Evolutionary conservation across 2,797 vertebrate genomes (phyloP), one percentile per base, ranked within the genome.

Genomic region (Thaleichthys pacificus): DNA sequence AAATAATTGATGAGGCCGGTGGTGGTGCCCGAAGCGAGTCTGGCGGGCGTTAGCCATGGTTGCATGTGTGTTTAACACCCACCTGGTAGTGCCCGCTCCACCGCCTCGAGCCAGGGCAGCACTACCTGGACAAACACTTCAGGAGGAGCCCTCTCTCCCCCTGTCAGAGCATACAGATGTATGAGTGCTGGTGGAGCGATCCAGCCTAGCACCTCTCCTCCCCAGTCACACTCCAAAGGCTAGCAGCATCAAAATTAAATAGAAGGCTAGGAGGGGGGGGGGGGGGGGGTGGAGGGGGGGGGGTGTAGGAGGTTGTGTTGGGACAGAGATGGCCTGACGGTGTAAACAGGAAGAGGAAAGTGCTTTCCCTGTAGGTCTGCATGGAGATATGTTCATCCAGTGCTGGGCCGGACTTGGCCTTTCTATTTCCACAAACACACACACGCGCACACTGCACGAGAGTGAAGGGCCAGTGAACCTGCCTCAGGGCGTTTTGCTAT

Each of bases 321-420:
- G 81, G 71, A 81, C 64, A 66, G 81, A 87, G 85, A 89, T 89
- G 83, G 86, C 82, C 81, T 42, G 38, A 7, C 87, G 89, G 82
- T 92, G 80, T 93, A 93, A 95, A 93, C 86, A 91, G 85, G 83
- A 83, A 65, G 15, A 35, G 49, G 62, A 75, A 85, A 84, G 84
- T 86, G 72, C 30, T 76, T 78, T 85, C 73, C 77, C 68, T 80
- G 73, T 85, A 84, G 77, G 85, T 91, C 26, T 83, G 76, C 89
- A 92, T 84, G 80, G 87, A 91, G 87, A 91, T 91, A 91, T 92
- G 94, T 94, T 93, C 85, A 84, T 90, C 93, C 70, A 61, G 78
- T 84, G 73, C 70, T 75, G 77, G 83, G 86, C 85, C 88, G 72
- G 77, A 82, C 86, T 78, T 74, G 66, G 81, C 86, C 66, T 78